Base-by-base conservation (phyloP, 2,888 invertebrate species). In the Tachina lurida region DNA sequence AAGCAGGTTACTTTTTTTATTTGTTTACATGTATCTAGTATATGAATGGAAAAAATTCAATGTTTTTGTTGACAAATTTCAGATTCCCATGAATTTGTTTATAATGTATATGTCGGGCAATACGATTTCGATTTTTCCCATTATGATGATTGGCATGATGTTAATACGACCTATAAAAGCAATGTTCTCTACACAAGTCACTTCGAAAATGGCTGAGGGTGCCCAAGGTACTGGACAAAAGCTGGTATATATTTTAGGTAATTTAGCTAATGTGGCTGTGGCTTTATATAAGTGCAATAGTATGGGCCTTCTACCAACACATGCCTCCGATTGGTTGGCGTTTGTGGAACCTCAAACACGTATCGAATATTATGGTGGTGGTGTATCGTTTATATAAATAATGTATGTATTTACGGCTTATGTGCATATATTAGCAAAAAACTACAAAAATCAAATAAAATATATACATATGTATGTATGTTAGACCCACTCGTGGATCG, bases 141-240 rank as follows among this genome's bases (percentile, higher is more conserved):
- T 99, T 67, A 99, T 99, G 99, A 99, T 99, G 99, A 98, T 99
- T 10, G 99, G 98, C 60, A 99, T 99, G 99, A 95, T 99, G 93
- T 96, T 99, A 89, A 96, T 99, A 90, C 94, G 99, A 86, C 99
- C 99, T 3, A 95, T 99, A 41, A 99, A 99, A 93, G 98, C 99
- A 3, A 94, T 99, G 79, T 97, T 99, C 92, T 94, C 97, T 0
- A 96, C 98, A 52, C 96, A 96, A 90, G 95, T 96, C 87, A 96
- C 98, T 45, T 98, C 98, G 90, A 98, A 98, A 93, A 96, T 97
- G 94, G 97, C 98, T 76, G 98, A 98, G 93, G 98, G 98, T 41
- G 96, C 96, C 56, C 97, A 97, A 93, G 97, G 97, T 1, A 94
- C 95, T 56, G 95, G 97, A 1, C 99, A 99, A 93, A 98, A 98